Conservation (phyloP, 2,113 vertebrate genomes). For the Poeciliopsis prolifica region DNA sequence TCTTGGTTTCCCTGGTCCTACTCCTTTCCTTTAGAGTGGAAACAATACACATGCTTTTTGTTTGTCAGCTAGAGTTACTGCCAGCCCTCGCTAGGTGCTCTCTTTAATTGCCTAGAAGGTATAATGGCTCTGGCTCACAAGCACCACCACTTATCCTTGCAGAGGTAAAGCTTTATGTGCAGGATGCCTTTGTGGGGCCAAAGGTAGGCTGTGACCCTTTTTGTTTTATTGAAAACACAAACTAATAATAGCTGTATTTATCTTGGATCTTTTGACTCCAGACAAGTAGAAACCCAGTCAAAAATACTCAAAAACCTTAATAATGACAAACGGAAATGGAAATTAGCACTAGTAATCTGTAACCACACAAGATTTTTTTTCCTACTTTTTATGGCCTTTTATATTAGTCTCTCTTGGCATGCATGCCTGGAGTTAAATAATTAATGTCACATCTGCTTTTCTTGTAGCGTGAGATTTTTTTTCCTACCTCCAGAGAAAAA, state of each 20-base stretch:
- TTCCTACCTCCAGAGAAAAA: not conserved
- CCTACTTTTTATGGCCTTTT: not conserved
- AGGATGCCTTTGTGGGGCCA: not conserved
- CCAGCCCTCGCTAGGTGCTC: slow-evolving; percentile 37
- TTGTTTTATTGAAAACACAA: not conserved
- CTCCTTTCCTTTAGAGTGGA: slow-evolving; percentile 33
- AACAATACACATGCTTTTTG: slow-evolving; percentile 6
- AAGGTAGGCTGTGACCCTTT: too few species aligned
- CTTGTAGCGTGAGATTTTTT: not conserved
- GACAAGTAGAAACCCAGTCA: not conserved
- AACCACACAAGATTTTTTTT: not conserved
- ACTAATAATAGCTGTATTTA: not conserved
- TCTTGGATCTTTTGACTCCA: not conserved
- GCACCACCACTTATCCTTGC: not conserved
- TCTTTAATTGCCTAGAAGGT: slow-evolving; percentile 54
- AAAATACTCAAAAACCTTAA: slow-evolving; percentile 1
- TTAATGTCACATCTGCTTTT: not conserved
- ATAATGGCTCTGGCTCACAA: slow-evolving; percentile 19
- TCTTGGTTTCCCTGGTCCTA: slow-evolving; percentile 25
- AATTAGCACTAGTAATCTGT: not conserved
- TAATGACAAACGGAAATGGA: not conserved
- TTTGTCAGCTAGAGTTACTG: slow-evolving; percentile 46
- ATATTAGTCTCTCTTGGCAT: not conserved
- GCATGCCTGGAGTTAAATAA: not conserved
- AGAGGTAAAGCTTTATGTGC: slow-evolving; percentile 1